Evolutionary conservation across 2,113 vertebrate species (phyloP).

Genomic region (Campylorhamphus procurvoides): DNA sequence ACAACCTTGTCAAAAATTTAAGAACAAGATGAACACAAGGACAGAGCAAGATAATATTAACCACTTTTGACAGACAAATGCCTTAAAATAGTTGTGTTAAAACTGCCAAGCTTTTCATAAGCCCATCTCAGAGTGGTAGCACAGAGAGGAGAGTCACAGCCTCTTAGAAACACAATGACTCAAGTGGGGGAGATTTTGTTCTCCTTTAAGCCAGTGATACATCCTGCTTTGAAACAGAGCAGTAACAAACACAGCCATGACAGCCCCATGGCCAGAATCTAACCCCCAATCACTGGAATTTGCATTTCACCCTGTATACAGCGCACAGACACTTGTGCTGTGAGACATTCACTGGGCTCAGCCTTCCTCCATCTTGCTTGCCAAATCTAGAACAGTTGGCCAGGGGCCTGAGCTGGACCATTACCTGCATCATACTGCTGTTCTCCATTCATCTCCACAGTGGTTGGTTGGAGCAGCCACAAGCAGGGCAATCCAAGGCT

Average conservation of each 20-base stretch:
- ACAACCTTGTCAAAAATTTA: background rate
- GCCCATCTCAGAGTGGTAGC: background rate
- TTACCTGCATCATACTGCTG: slow-evolving; percentile 80
- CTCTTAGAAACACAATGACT: background rate
- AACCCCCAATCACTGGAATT: background rate
- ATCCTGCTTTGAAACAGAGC: background rate
- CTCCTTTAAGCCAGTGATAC: background rate
- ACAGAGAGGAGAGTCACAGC: background rate
- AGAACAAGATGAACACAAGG: background rate
- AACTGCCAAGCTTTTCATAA: background rate
- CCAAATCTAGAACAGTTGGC: background rate
- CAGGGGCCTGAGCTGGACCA: background rate
- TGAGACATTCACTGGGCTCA: background rate
- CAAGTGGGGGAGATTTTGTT: background rate
- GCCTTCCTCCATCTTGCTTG: background rate
- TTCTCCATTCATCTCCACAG: slow-evolving; percentile 81
- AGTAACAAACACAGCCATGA: background rate
- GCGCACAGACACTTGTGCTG: background rate
- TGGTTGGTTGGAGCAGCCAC: background rate
- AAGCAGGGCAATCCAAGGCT: background rate
- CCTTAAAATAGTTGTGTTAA: background rate
- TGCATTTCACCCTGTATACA: background rate
- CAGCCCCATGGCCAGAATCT: background rate
- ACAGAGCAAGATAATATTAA: background rate
- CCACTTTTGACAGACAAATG: background rate